phyloP scores from a whole-genome alignment of 1,140 invertebrate species.

The Drosophila lacertosa region DNA sequence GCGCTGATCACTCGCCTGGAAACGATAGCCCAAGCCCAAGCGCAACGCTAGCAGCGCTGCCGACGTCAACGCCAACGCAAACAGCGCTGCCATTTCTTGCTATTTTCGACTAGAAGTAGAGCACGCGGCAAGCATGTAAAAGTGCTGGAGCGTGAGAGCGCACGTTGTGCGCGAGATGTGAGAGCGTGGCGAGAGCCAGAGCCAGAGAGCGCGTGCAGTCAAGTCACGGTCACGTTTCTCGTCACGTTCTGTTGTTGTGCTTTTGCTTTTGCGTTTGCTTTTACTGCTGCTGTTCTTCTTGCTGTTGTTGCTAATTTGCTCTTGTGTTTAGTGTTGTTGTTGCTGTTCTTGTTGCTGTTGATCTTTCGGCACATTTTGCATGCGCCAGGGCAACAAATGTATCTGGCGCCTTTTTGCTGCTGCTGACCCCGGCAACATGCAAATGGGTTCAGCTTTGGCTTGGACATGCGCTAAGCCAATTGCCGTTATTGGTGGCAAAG shows the following conservation, averaged over 20 bases:
- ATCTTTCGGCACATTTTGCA: slow-evolving; percentile 29
- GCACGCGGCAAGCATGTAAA: slow-evolving; percentile 14
- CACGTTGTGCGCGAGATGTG: not conserved
- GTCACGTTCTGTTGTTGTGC: slow-evolving; percentile 64
- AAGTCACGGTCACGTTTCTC: slow-evolving; percentile 79
- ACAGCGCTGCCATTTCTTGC: slow-evolving; percentile 26
- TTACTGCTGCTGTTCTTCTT: slow-evolving; percentile 21
- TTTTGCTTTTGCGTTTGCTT: slow-evolving; percentile 16
- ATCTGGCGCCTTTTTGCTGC: slow-evolving; percentile 19
- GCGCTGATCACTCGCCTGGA: slow-evolving; percentile 74
- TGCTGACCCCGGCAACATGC: slow-evolving; percentile 41
- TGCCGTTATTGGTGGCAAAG: slow-evolving; percentile 33
- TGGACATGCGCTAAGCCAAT: slow-evolving; percentile 40
- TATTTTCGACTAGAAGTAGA: slow-evolving; percentile 41
- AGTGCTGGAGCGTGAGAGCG: slow-evolving; percentile 27
- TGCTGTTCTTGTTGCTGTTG: slow-evolving; percentile 22
- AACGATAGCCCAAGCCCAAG: slow-evolving; percentile 46
- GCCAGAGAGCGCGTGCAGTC: slow-evolving; percentile 22
- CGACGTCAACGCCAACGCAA: slow-evolving; percentile 22
- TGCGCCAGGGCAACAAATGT: slow-evolving; percentile 22
- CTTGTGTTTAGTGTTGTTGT: slow-evolving; percentile 32
- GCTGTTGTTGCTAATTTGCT: slow-evolving; percentile 61
- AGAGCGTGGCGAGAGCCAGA: not conserved
- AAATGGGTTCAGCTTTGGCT: slow-evolving; percentile 42
- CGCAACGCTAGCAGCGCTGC: slow-evolving; percentile 43